Evolutionary conservation across 2,797 vertebrate species (phyloP), one percentile per base, ranked within the genome.

Genomic region (Sebastes vulpes): DNA sequence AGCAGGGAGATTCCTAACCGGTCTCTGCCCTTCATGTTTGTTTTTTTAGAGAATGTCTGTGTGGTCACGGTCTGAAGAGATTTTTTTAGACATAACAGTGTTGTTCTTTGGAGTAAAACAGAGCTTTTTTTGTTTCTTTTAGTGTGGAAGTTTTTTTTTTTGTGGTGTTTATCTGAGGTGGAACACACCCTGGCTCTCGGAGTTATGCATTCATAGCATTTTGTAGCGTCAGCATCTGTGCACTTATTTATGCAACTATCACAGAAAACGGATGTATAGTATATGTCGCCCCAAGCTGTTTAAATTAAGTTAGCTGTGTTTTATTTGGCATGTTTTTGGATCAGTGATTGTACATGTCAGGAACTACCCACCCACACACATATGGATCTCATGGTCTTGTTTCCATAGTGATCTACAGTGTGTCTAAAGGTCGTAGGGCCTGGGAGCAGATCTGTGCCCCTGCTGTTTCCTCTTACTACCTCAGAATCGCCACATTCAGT

Each of bases 1-100:
- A 74, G 74, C 46, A 71, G 83, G 86, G 89, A 88, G 80, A 90
- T 89, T 93, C 88, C 88, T 72, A 60, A 85, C 69, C 72, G 1
- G 59, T 75, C 61, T 78, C 56, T 69, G 77, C 48, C 46, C 73
- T 61, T 69, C 59, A 16, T 32, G 29, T 67, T 89, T 35, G 76
- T 35, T 79, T 87, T 66, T 81, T 67, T 67, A 56, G 79, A 79
- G 77, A 90, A 89, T 82, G 81, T 79, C 57, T 81, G 38, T 6
- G 72, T 81, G 79, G 83, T 89, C 75, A 65, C 3, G 3, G 75
- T 60, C 81, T 66, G 54, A 64, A 77, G 26, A 72, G 69, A 66
- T 72, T 68, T n/a, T 89, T 77, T 89, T 79, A 69, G 61, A 80
- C 74, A 76, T 38, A 75, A 52, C 48, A 63, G 26, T 52, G 64